Percentiles rank a stretch among this genome's conserved stretches.
These are phyloP conservation scores for Pelochelys cantorii DNA, from an alignment of 2,797 vertebrate genomes.

Conservation along the genomic window DNA sequence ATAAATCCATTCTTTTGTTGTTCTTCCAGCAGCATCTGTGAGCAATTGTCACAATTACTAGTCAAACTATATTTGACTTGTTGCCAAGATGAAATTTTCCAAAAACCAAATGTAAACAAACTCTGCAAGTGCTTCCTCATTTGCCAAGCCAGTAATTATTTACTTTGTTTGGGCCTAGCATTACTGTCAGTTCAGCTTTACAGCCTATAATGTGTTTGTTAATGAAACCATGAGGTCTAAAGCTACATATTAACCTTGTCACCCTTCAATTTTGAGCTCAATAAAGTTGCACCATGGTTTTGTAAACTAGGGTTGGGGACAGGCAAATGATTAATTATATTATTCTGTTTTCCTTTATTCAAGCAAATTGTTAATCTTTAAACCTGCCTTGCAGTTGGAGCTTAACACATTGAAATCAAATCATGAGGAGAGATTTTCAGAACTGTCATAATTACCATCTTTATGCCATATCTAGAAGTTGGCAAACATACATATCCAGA, in stretches of 20 bases:
- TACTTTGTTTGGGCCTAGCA: constrained; percentile 85
- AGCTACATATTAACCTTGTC: constrained; percentile 85
- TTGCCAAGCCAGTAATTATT: constrained; percentile 86
- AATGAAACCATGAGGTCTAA: constrained; percentile 86
- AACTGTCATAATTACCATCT: constrained; percentile 54
- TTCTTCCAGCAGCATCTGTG: constrained; percentile 87
- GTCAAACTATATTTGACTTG: constrained; percentile 85
- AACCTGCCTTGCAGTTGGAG: constrained; percentile 79
- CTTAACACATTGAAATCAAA: constrained; percentile 76
- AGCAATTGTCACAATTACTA: constrained; percentile 91
- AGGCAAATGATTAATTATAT: constrained; percentile 85
- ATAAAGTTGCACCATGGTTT: constrained; percentile 84
- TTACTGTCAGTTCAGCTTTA: constrained; percentile 85
- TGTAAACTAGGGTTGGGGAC: constrained; percentile 83
- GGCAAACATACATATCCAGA: constrained; percentile 26
- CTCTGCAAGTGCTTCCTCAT: constrained; percentile 84
- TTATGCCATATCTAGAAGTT: constrained; percentile 63
- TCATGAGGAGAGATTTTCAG: constrained; percentile 59
- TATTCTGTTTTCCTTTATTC: constrained; percentile 80
- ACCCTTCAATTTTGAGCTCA: constrained; percentile 86
- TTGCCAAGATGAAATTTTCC: constrained; percentile 86
- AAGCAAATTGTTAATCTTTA: constrained; percentile 84
- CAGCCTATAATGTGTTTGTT: constrained; percentile 85
- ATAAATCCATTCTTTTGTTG: constrained; percentile 85
- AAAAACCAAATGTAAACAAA: constrained; percentile 88